Evolutionary conservation across 2,888 invertebrate species (phyloP).

Genomic region (Spodoptera littoralis): DNA sequence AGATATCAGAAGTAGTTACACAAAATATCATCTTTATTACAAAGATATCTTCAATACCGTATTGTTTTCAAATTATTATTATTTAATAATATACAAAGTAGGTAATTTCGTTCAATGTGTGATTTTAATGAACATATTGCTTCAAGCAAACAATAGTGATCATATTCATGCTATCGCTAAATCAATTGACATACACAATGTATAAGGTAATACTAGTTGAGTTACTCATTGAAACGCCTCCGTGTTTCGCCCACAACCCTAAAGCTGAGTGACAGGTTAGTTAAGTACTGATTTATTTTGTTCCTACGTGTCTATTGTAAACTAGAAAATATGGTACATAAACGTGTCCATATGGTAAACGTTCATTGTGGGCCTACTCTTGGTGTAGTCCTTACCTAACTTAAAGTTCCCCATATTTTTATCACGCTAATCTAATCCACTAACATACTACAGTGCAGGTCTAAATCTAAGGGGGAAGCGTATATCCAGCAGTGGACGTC

Average conservation of each 20-base stretch:
- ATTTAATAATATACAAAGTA: no score
- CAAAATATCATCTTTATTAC: neutral
- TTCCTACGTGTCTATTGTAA: conserved; percentile 34
- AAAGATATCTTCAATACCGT: neutral
- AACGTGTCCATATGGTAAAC: neutral
- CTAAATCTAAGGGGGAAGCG: no score
- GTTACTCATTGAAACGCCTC: conserved; percentile 73
- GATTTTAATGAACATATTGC: conserved; percentile 8
- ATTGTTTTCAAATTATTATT: conserved; percentile 15
- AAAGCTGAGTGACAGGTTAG: conserved; percentile 64
- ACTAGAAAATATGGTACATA: conserved; percentile 16
- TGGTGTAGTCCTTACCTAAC: no score
- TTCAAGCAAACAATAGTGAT: conserved; percentile 47
- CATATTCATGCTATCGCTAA: conserved; percentile 58
- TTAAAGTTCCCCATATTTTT: no score
- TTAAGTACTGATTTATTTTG: conserved; percentile 62
- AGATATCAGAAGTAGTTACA: conserved; percentile 11
- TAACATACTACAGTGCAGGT: no score
- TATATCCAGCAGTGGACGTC: no score
- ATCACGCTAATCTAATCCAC: no score
- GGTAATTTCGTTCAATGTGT: conserved; percentile 14
- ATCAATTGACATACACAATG: conserved; percentile 58
- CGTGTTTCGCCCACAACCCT: conserved; percentile 70
- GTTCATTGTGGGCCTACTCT: no score
- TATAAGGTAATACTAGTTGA: conserved; percentile 67